Conservation (phyloP, 2,888 invertebrate species). For the Xestobium rufovillosum region DNA sequence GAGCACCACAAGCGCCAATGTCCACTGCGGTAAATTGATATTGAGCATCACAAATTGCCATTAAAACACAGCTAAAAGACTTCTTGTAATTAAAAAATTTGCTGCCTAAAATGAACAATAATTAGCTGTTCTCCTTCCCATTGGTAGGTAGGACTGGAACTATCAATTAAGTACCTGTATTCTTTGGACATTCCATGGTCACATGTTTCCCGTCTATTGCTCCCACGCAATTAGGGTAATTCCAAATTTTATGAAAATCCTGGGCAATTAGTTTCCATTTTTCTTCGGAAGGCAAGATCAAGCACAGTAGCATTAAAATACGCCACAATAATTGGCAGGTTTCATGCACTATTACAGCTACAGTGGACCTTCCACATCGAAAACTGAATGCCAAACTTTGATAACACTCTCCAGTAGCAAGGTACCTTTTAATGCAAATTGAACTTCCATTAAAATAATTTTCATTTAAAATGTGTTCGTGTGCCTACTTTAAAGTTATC, state of each 20-base stretch:
- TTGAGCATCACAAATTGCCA: slow-evolving; percentile 16
- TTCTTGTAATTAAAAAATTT: slow-evolving; percentile 20
- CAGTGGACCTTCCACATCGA: slow-evolving; percentile 24
- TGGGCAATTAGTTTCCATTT: slow-evolving; percentile 17
- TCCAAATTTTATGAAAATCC: slow-evolving; percentile 18
- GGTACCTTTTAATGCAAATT: too few species aligned
- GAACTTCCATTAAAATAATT: too few species aligned
- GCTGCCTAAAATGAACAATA: too few species aligned
- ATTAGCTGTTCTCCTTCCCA: too few species aligned
- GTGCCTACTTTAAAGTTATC: too few species aligned
- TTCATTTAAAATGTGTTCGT: too few species aligned
- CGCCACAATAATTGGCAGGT: slow-evolving; percentile 15
- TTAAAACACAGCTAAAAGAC: slow-evolving; percentile 22
- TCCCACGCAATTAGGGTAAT: too few species aligned
- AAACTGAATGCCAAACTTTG: slow-evolving; percentile 26
- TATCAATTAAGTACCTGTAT: too few species aligned
- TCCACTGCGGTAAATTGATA: slow-evolving; percentile 15
- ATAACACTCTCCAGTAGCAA: slow-evolving; percentile 28
- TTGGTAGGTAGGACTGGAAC: too few species aligned
- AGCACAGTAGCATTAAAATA: too few species aligned
- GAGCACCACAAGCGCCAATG: slow-evolving; percentile 14
- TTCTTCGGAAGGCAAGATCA: too few species aligned
- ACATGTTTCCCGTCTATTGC: slow-evolving; percentile 14
- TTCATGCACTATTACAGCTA: slow-evolving; percentile 22
- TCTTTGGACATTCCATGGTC: slow-evolving; percentile 15